Evolutionary conservation across 1,140 invertebrate genomes (phyloP).

Genomic region (Ips typographus): DNA sequence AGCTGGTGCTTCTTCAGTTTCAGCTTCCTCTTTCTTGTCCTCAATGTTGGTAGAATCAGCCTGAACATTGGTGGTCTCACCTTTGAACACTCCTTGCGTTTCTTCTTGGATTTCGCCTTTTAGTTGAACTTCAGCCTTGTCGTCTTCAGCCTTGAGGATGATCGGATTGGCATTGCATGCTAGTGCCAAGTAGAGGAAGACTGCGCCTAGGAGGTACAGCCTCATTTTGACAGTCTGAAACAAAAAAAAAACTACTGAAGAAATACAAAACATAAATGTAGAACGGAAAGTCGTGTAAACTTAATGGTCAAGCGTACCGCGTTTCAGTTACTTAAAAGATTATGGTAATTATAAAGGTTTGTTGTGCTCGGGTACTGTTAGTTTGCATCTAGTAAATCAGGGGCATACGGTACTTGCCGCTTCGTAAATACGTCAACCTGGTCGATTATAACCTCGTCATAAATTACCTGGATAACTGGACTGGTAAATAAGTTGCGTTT

Average conservation of each 20-base stretch:
- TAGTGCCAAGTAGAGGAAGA: conserved; percentile 41
- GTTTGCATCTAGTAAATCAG: conserved; percentile 7
- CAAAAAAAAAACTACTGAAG: background rate
- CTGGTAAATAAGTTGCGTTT: no score
- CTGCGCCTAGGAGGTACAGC: conserved; percentile 40
- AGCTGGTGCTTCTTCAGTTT: conserved; percentile 23
- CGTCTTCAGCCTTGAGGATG: conserved; percentile 32
- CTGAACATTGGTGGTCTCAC: conserved; percentile 13
- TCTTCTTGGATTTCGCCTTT: conserved; percentile 42
- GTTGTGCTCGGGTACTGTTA: conserved; percentile 19
- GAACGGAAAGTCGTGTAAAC: conserved; percentile 7
- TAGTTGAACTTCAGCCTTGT: conserved; percentile 20
- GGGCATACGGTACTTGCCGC: conserved; percentile 14
- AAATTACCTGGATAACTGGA: no score
- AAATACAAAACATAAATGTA: background rate
- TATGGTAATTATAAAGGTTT: conserved; percentile 20
- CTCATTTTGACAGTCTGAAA: conserved; percentile 39
- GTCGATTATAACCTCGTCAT: no score
- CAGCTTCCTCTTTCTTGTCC: conserved; percentile 21
- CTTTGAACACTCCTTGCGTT: conserved; percentile 38
- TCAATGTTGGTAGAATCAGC: background rate
- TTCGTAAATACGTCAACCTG: background rate
- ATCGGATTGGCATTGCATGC: conserved; percentile 44
- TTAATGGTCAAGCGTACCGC: background rate
- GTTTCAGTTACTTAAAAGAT: conserved; percentile 23